Base-by-base conservation (phyloP, 1,140 invertebrate genomes). In the Eriocheir sinensis region DNA sequence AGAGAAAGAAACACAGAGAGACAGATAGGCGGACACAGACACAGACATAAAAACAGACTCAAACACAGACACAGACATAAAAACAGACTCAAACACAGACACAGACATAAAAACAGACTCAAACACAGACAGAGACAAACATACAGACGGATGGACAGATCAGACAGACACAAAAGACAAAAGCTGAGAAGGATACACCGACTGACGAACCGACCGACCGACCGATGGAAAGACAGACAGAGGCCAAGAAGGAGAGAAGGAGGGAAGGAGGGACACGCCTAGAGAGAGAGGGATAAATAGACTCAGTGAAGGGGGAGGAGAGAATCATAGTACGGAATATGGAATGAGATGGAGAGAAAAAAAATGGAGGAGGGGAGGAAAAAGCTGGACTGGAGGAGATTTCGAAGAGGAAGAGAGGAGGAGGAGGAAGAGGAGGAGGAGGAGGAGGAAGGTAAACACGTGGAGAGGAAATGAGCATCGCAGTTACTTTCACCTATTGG, bases 381-480 rank as follows among this genome's bases (percentile, higher is more conserved):
- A 72, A n/a, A 72, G 48, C 21, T 72, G n/a, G 6, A n/a, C 1
- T 72, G 60, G 48, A 53, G 9, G 48, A n/a, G n/a, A n/a, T n/a
- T n/a, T n/a, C n/a, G n/a, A n/a, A n/a, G n/a, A n/a, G n/a, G n/a
- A n/a, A n/a, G n/a, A n/a, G n/a, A 53, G 48, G 48, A 53, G 48
- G 48, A 53, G 48, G 48, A 53, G 48, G 48, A 53, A 9, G 48
- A 53, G 9, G 60, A 72, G 60, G 60, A 72, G 60, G 60, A 72
- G 27, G 60, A 72, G 60, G 60, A 72, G 27, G 60, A 72, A n/a
- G 1, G 60, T 72, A 21, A 72, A 72, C 60, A 72, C n/a, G 60
- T 72, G 60, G 60, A 72, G n/a, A n/a, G 60, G 60, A 72, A 72
- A 72, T 72, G 60, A 72, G n/a, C 60, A 72, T 21, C 60, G 60